phyloP scores from a whole-genome alignment of 2,888 invertebrate genomes.

The Eristalinus sepulchralis region DNA sequence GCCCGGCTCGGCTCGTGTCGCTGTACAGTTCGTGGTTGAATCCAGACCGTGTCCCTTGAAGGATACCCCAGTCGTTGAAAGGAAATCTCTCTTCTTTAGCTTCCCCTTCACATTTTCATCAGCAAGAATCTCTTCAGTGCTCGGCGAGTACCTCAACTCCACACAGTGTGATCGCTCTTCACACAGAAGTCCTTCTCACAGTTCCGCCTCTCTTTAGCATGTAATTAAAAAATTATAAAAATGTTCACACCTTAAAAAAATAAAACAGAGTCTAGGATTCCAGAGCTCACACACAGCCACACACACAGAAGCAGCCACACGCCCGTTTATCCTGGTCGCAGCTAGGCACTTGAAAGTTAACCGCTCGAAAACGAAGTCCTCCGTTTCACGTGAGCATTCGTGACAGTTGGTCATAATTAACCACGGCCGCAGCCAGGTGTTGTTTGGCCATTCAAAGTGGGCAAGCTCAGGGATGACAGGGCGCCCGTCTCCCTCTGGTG shows the following conservation, averaged over 20 bases:
- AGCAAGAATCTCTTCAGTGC: too few relatives aligned
- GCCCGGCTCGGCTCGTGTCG: too few relatives aligned
- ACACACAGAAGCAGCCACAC: neutral
- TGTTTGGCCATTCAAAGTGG: slow-evolving; percentile 29
- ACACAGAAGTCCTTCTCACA: neutral
- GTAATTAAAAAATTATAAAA: slow-evolving; percentile 71
- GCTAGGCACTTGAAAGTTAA: slow-evolving; percentile 64
- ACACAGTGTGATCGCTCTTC: too few relatives aligned
- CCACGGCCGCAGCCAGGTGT: slow-evolving; percentile 15
- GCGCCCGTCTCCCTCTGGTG: neutral
- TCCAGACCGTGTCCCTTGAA: too few relatives aligned
- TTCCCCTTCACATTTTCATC: too few relatives aligned
- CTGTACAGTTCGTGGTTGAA: too few relatives aligned
- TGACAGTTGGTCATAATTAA: slow-evolving; percentile 61
- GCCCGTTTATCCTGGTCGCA: slow-evolving; percentile 18
- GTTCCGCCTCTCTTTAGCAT: slow-evolving; percentile 19
- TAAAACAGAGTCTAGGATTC: slow-evolving; percentile 36
- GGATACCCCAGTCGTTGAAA: too few relatives aligned
- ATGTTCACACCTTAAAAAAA: slow-evolving; percentile 67
- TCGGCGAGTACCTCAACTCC: too few relatives aligned
- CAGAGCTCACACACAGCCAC: neutral
- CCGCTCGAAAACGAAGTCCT: slow-evolving; percentile 61
- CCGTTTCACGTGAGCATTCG: slow-evolving; percentile 66
- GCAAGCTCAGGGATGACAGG: neutral
- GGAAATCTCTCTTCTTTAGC: too few relatives aligned